Conservation (phyloP, 1,140 invertebrate genomes). For the Drosophila kepulauana region DNA sequence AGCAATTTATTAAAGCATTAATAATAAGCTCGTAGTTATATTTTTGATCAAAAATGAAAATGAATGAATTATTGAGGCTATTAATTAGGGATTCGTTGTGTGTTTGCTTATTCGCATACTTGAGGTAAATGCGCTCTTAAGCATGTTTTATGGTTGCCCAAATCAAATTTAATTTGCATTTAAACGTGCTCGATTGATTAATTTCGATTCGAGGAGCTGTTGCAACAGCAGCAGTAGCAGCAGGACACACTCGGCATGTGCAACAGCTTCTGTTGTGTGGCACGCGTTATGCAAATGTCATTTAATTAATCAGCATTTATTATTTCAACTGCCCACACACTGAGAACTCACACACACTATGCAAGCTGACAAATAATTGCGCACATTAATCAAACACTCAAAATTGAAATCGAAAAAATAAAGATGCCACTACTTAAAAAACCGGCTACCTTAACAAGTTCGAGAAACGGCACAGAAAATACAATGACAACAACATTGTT, state of each 20-base stretch:
- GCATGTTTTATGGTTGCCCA: conserved; percentile 34
- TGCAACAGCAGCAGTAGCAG: not conserved
- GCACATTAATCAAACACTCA: conserved; percentile 62
- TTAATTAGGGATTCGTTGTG: conserved; percentile 60
- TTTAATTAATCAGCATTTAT: conserved; percentile 69
- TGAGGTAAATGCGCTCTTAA: conserved; percentile 54
- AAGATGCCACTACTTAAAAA: conserved; percentile 8
- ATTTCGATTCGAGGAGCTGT: conserved; percentile 9
- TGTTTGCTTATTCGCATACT: conserved; percentile 40
- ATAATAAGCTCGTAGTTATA: conserved; percentile 6
- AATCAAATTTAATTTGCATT: conserved; percentile 60
- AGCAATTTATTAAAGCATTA: not conserved
- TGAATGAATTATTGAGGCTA: conserved; percentile 64
- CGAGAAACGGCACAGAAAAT: conserved; percentile 14
- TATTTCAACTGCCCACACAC: conserved; percentile 38
- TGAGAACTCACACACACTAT: conserved; percentile 22
- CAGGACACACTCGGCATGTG: conserved; percentile 1
- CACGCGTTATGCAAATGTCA: not conserved
- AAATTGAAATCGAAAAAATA: conserved; percentile 7
- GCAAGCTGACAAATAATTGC: conserved; percentile 53
- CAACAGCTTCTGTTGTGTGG: not conserved
- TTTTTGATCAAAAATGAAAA: conserved; percentile 39
- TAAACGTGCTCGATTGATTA: conserved; percentile 23
- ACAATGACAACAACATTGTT: conserved; percentile 17
- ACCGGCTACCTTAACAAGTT: conserved; percentile 19